A percentile compares a stretch with the other conserved stretches of the same genome.
These are phyloP conservation scores for Meganola albula DNA, from an alignment of 2,888 invertebrate species.

Conservation along the genomic window DNA sequence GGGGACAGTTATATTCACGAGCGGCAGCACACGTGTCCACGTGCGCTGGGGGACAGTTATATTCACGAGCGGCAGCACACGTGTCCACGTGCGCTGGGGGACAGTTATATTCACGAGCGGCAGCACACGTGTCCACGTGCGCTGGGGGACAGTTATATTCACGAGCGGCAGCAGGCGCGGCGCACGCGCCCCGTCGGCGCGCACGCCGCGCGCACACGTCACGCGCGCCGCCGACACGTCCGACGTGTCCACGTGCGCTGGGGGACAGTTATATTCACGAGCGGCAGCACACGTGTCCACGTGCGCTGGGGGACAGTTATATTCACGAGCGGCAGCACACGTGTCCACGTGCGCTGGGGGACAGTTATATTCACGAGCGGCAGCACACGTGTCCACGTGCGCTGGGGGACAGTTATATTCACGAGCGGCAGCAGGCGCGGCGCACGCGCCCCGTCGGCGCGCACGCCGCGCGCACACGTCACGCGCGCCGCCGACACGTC, in stretches of 20 bases:
- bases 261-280: too few relatives aligned
- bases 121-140: constrained; percentile 35
- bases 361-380: too few relatives aligned
- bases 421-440: background rate
- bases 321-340: too few relatives aligned
- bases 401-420: too few relatives aligned
- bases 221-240: constrained; percentile 39
- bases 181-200: constrained; percentile 28
- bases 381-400: background rate
- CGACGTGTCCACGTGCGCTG: too few relatives aligned
- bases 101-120: too few relatives aligned
- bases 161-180: constrained; percentile 48
- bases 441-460: background rate
- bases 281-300: constrained; percentile 40
- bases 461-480: background rate
- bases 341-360: background rate
- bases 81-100: constrained; percentile 30
- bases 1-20: constrained; percentile 6
- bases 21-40: too few relatives aligned
- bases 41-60: too few relatives aligned
- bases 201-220: constrained; percentile 22
- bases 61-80: constrained; percentile 46
- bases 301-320: constrained; percentile 36
- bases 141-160: too few relatives aligned
- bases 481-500: background rate